phyloP scores from a whole-genome alignment of 2,797 vertebrate genomes.

The Decapterus maruadsi region DNA sequence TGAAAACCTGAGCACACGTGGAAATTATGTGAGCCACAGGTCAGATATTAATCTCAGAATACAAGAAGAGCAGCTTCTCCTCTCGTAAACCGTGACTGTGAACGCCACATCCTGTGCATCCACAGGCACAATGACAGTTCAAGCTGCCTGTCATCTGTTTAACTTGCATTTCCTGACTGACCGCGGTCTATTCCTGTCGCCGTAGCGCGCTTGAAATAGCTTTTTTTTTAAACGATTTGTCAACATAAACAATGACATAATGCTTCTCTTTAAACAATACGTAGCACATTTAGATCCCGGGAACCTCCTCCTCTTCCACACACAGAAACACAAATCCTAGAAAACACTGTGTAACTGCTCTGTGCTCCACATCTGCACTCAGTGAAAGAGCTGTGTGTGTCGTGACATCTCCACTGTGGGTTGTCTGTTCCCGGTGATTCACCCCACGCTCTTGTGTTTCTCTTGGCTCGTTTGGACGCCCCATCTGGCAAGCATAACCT shows the following conservation, averaged over 20 bases:
- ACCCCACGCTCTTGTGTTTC: constrained; percentile 63
- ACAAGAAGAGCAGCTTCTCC: neutral
- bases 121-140: neutral
- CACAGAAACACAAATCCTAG: constrained; percentile 22
- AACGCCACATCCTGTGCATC: neutral
- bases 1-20: neutral
- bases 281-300: constrained; percentile 20
- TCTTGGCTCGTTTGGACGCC: constrained; percentile 63
- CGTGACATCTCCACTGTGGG: constrained; percentile 50
- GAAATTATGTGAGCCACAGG: neutral
- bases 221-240: constrained; percentile 9
- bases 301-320: neutral
- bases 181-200: neutral
- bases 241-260: neutral
- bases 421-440: constrained; percentile 56
- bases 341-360: constrained; percentile 25
- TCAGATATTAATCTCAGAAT: too few relatives aligned
- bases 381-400: constrained; percentile 53
- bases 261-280: constrained; percentile 10
- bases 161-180: constrained; percentile 1
- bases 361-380: constrained; percentile 59
- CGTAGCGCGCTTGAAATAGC: neutral
- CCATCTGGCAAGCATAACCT: constrained; percentile 76
- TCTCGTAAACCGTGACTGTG: neutral
- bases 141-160: neutral